Evolutionary conservation across 1,140 invertebrate genomes (phyloP), one percentile per base, ranked within the genome.

Genomic region (Ooceraea biroi): DNA sequence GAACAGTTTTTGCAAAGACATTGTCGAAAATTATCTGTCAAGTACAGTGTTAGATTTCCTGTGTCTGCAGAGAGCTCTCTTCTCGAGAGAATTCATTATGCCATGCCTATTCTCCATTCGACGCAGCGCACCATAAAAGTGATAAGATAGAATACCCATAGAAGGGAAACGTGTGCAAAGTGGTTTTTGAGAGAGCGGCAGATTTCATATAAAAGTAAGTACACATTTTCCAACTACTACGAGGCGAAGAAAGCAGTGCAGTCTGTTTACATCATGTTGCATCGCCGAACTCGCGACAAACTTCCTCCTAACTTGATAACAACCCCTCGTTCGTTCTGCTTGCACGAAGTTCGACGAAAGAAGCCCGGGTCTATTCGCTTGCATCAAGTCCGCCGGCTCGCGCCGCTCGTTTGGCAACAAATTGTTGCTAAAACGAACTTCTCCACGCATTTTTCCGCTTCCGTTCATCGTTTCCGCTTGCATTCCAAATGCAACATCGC

Each of bases 221-320:
- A 80, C 25, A 30, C 12, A 46, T 71, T 55, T 44, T 71, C 36
- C 50, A 71, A 71, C 76, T 69, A 57, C 50, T 27, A 36, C 41
- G 61, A 80, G 36, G 66, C 50, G 66, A 71, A 80, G 76, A 80
- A 80, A 80, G 36, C 25, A 12, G 50, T 44, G 25, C 30, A 80
- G 65, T 69, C 50, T 80, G 76, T 80, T 80, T 80, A 80, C 76
- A 80, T 69, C 63, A 71, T 71, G 65, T 58, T 80, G 76, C 65
- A 80, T 80, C 76, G 76, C 12, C 50, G 50, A 80, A 80, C 76
- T 80, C 41, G 65, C 76, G n/a, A 71, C 65, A 69, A 80, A 80
- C 65, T 80, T 80, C n/a, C 48, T 14, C 44, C 65, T 80, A 80
- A 80, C 76, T 80, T 80, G 76, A 80, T 80, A 80, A 80, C 76